These are phyloP conservation scores for Tachina fera DNA, from an alignment of 2,888 invertebrate species.

Conservation along the genomic window DNA sequence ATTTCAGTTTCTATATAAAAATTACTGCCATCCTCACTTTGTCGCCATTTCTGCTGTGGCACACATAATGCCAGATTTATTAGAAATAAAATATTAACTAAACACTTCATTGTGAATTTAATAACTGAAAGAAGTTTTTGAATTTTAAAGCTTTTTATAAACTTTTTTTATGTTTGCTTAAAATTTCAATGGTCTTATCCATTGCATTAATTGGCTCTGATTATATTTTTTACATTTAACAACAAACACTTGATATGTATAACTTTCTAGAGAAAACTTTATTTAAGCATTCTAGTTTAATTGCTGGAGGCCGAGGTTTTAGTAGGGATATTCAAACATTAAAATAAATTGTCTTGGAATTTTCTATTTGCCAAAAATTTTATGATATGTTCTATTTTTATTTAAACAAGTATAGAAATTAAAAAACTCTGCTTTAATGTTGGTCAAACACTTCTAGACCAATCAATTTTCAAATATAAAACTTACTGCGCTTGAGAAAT, in stretches of 20 bases:
- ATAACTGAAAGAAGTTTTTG: neutral
- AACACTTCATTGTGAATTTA: neutral
- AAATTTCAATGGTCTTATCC: neutral
- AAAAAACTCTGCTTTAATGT: too few species aligned
- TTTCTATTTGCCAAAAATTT: too few species aligned
- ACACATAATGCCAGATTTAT: constrained; percentile 2
- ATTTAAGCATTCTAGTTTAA: neutral
- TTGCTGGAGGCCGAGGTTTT: neutral
- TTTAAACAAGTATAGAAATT: too few species aligned
- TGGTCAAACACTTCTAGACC: too few species aligned
- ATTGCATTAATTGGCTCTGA: neutral
- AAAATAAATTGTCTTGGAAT: too few species aligned
- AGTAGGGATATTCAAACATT: neutral
- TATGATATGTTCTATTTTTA: too few species aligned
- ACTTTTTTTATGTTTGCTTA: neutral
- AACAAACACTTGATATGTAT: neutral
- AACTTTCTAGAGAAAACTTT: neutral
- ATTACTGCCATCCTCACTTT: constrained; percentile 59
- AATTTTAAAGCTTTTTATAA: neutral
- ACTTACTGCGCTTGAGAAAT: too few species aligned
- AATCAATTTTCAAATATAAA: too few species aligned
- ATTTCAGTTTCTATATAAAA: constrained; percentile 50
- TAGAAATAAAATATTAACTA: constrained; percentile 32
- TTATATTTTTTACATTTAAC: neutral
- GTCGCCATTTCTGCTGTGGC: constrained; percentile 47